These are phyloP conservation scores for Sebastes taczanowskii DNA, from an alignment of 2,797 vertebrate species.

Conservation along the genomic window DNA sequence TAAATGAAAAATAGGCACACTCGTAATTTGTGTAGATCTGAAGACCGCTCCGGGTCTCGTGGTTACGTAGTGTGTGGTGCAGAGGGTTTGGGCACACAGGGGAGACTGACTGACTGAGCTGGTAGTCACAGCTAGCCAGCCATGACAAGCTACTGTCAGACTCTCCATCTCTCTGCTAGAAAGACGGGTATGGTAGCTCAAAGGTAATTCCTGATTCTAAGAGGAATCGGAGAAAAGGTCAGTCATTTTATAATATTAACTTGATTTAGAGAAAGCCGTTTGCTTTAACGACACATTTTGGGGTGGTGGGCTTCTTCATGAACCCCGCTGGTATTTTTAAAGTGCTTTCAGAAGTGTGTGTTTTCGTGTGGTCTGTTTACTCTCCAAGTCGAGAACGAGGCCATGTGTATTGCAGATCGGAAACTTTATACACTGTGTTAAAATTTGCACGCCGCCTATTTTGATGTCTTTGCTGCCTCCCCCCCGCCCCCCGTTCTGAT, in stretches of 20 bases:
- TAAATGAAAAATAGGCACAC: background rate
- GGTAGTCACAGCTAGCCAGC: no score
- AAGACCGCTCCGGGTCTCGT: background rate
- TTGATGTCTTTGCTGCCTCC: conserved; percentile 63
- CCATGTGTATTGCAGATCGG: conserved; percentile 71
- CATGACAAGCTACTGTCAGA: background rate
- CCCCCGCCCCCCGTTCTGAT: conserved; percentile 41
- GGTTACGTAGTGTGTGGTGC: no score
- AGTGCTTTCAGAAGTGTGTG: conserved; percentile 74
- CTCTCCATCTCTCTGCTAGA: no score
- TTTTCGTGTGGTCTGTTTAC: conserved; percentile 79
- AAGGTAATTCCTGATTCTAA: conserved; percentile 7
- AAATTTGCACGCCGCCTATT: conserved; percentile 74
- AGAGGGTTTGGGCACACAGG: no score
- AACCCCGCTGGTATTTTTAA: conserved; percentile 69
- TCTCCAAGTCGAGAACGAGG: conserved; percentile 54
- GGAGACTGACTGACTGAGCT: no score
- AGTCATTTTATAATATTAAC: conserved; percentile 38
- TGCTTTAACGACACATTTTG: conserved; percentile 59
- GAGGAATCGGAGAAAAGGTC: conserved; percentile 21
- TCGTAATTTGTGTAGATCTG: no score
- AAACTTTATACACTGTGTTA: conserved; percentile 72
- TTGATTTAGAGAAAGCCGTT: conserved; percentile 58
- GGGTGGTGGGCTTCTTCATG: conserved; percentile 59
- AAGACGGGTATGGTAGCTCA: background rate